These are phyloP conservation scores for Rhadina sibilatrix DNA, from an alignment of 2,113 vertebrate genomes.

Conservation along the genomic window DNA sequence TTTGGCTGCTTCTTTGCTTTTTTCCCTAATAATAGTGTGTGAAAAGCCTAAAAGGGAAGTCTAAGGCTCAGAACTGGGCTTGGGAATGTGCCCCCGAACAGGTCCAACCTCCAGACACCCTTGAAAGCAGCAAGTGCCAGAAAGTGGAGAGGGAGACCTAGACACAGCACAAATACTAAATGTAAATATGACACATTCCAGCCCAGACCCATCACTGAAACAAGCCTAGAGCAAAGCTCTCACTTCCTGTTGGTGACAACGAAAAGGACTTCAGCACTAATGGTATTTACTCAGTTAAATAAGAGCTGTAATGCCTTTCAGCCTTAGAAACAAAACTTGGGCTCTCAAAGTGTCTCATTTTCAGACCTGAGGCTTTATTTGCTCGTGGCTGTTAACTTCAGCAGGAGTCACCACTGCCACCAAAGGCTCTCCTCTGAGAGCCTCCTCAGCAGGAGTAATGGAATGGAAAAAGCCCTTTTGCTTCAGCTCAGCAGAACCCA, in stretches of 20 bases:
- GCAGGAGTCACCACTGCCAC: background rate
- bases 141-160: background rate
- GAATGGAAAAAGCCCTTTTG: background rate
- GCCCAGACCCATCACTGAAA: background rate
- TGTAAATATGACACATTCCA: background rate
- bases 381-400: background rate
- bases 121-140: background rate
- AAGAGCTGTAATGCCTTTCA: constrained; percentile 30
- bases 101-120: background rate
- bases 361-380: background rate
- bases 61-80: background rate
- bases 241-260: constrained; percentile 12
- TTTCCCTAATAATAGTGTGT: background rate
- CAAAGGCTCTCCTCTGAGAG: background rate
- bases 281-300: constrained; percentile 41
- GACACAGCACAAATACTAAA: background rate
- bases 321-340: constrained; percentile 14
- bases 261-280: constrained; percentile 19
- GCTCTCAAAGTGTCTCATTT: background rate
- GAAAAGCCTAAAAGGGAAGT: background rate
- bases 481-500: background rate
- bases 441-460: background rate
- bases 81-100: background rate
- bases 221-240: constrained; percentile 2
- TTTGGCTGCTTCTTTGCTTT: background rate